phyloP scores from a whole-genome alignment of 2,888 invertebrate species.

The Esperia sulphurella region DNA sequence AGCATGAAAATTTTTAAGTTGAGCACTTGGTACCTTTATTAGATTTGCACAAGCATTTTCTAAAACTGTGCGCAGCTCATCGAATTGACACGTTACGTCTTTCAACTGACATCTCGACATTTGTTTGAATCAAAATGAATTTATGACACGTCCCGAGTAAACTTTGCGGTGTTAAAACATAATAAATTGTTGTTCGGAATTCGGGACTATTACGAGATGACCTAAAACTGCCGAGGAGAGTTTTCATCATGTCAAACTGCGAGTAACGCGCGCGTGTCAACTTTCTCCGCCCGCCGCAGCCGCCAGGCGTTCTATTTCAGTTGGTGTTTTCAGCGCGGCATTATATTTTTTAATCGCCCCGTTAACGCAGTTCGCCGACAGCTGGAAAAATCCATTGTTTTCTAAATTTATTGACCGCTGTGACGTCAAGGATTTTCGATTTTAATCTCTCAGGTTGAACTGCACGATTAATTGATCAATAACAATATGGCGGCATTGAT shows the following conservation, averaged over 20 bases:
- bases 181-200: slow-evolving; percentile 41
- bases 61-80: slow-evolving; percentile 15
- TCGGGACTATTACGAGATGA: slow-evolving; percentile 57
- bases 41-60: neutral
- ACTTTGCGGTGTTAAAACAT: slow-evolving; percentile 30
- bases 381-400: slow-evolving; percentile 49
- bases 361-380: slow-evolving; percentile 27
- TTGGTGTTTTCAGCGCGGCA: slow-evolving; percentile 29
- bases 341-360: slow-evolving; percentile 47
- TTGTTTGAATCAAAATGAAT: slow-evolving; percentile 27
- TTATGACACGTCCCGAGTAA: slow-evolving; percentile 34
- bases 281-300: slow-evolving; percentile 47
- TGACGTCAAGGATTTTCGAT: slow-evolving; percentile 8
- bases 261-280: slow-evolving; percentile 43
- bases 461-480: too few relatives aligned
- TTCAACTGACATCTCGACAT: slow-evolving; percentile 25
- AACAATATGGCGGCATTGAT: too few relatives aligned
- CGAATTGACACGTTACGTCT: slow-evolving; percentile 30
- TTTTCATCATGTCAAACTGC: slow-evolving; percentile 48
- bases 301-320: slow-evolving; percentile 55
- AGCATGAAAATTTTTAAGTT: too few relatives aligned
- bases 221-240: slow-evolving; percentile 64
- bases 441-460: too few relatives aligned
- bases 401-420: slow-evolving; percentile 14
- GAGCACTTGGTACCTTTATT: neutral